These are phyloP conservation scores for Arctocebus calabarensis DNA, from an alignment of 2,797 vertebrate genomes.

Conservation along the genomic window DNA sequence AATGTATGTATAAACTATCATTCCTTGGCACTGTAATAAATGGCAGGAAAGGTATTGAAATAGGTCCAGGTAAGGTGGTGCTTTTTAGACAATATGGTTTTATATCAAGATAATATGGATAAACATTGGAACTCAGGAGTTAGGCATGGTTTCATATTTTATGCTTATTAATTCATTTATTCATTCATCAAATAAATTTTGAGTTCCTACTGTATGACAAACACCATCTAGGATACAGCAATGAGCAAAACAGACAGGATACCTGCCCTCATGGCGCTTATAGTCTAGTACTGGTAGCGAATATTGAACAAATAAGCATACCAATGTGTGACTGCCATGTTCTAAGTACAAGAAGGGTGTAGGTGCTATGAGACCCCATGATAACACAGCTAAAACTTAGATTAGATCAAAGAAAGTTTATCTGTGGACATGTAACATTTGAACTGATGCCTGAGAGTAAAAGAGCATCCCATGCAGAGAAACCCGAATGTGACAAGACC, in stretches of 20 bases:
- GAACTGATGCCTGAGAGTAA: background rate
- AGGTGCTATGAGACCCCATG: background rate
- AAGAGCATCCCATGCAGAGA: background rate
- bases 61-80: background rate
- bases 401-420: background rate
- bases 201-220: background rate
- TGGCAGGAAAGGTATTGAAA: background rate
- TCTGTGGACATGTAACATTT: background rate
- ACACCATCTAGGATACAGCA: background rate
- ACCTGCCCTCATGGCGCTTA: background rate
- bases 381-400: slow-evolving; percentile 3
- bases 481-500: background rate
- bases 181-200: slow-evolving; percentile 42
- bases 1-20: slow-evolving; percentile 11
- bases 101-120: slow-evolving; percentile 22
- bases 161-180: slow-evolving; percentile 27
- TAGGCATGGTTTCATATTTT: background rate
- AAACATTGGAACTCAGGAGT: background rate
- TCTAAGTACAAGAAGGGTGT: background rate
- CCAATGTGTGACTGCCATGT: background rate
- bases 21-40: slow-evolving; percentile 49
- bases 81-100: slow-evolving; percentile 41
- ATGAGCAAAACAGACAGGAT: slow-evolving; percentile 19
- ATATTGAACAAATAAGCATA: slow-evolving; percentile 39
- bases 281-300: background rate